Base-by-base conservation (phyloP, 1,140 invertebrate species). In the Aphelinus certus region DNA sequence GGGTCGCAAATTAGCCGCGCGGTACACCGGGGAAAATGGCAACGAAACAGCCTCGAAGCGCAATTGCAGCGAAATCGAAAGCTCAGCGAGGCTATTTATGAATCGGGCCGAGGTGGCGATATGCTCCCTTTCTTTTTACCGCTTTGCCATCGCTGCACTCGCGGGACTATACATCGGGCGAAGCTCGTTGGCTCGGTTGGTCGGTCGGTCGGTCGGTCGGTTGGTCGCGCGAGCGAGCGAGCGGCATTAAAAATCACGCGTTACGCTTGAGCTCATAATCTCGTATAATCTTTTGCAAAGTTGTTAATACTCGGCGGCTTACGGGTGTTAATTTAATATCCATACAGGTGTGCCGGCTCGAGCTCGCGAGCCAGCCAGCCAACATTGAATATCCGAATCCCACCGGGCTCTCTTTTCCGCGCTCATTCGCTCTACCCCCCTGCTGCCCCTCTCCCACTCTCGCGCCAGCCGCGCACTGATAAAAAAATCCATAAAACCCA, bases 231-330 rank as follows among this genome's bases (percentile, higher is more conserved):
- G 43, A 61, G 60, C 42, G 55, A 1, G 63, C 53, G 73, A 78
- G 70, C 68, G 77, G 83, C 84, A 87, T 88, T 87, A 88, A 88
- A 88, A 88, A 88, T 88, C 86, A 88, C 86, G 86, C 85, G 85
- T 88, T 87, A 81, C 86, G 85, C 83, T 86, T 85, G 84, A 87
- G 87, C 86, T 88, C 86, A 88, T 88, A 88, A 88, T 88, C 87
- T 88, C 86, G 81, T 87, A 86, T 88, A 88, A 88, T 88, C 87
- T 88, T 88, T 88, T 88, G 87, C 86, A 88, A 88, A 88, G 87
- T 88, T 88, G 87, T 88, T 88, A 88, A 88, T 88, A 87, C 87
- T 87, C 86, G 82, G 4, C 82, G 86, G 87, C 86, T 88, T 88
- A 88, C 84, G 83, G 85, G 86, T 88, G 87, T 88, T 88, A 88